Conservation (phyloP, 2,888 invertebrate genomes). For the Rhopalosiphum nymphaeae region DNA sequence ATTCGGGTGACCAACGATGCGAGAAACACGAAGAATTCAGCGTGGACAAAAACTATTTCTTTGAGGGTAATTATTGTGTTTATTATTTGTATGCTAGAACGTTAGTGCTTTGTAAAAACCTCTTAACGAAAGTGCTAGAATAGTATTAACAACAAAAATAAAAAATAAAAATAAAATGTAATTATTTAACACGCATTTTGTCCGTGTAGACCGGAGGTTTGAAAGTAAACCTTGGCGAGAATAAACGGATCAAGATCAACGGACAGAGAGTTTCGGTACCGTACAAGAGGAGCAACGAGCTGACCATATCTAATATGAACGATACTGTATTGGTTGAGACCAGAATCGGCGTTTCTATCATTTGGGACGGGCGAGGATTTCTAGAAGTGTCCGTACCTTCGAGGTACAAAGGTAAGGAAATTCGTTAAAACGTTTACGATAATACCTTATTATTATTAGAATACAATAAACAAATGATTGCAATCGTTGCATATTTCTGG, state of each 20-base stretch:
- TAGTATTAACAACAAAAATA: not conserved
- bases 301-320: conserved; percentile 77
- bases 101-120: not conserved
- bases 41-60: conserved; percentile 91
- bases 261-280: conserved; percentile 82
- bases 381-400: conserved; percentile 86
- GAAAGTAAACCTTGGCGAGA: conserved; percentile 88
- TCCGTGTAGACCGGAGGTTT: conserved; percentile 74
- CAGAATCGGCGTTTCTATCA: conserved; percentile 83
- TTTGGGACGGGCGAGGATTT: conserved; percentile 95
- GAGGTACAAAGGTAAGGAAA: conserved; percentile 77
- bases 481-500: not conserved
- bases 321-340: conserved; percentile 79
- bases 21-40: conserved; percentile 83
- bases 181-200: not conserved
- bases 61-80: conserved; percentile 74
- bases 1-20: conserved; percentile 92
- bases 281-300: conserved; percentile 71
- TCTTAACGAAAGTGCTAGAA: not conserved
- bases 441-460: no score
- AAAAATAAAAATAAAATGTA: not conserved
- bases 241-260: conserved; percentile 87
- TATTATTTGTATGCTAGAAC: not conserved
- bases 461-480: not conserved
- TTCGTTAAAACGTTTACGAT: not conserved